Evolutionary conservation across 2,888 invertebrate genomes (phyloP).

Genomic region (Dolomedes plantarius): DNA sequence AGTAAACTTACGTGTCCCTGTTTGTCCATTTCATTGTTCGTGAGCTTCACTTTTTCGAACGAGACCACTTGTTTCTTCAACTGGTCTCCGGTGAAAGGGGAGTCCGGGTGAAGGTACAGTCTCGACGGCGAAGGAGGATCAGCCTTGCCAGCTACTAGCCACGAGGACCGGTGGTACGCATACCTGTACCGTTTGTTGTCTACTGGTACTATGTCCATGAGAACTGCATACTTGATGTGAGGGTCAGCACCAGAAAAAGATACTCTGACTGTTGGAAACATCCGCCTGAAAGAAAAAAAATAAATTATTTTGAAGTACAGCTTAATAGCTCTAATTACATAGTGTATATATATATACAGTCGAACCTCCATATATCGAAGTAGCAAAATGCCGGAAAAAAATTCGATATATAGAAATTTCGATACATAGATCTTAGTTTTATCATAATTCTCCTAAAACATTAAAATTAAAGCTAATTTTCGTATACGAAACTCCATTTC

Average conservation of each 20-base stretch:
- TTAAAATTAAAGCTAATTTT: too few species aligned
- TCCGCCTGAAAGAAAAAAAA: conserved; percentile 83
- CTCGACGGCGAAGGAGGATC: conserved; percentile 96
- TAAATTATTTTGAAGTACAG: too few species aligned
- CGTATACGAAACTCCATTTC: too few species aligned
- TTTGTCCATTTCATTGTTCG: conserved; percentile 98
- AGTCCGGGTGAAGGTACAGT: conserved; percentile 97
- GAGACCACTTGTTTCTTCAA: conserved; percentile 96
- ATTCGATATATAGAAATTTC: too few species aligned
- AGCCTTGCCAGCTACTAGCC: conserved; percentile 98
- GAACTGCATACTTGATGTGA: conserved; percentile 85
- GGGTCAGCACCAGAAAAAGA: conserved; percentile 84
- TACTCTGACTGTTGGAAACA: conserved; percentile 98
- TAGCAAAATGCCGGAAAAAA: too few species aligned
- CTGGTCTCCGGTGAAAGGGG: conserved; percentile 96
- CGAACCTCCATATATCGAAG: too few species aligned
- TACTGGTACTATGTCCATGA: conserved; percentile 97
- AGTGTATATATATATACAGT: too few species aligned
- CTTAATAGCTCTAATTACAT: too few species aligned
- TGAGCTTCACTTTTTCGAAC: conserved; percentile 98
- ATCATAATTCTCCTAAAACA: too few species aligned
- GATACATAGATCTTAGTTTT: too few species aligned
- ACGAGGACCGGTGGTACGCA: conserved; percentile 98
- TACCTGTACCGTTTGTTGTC: conserved; percentile 96
- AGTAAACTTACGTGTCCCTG: conserved; percentile 88